A percentile compares a stretch with the other conserved stretches of the same genome.
These are phyloP conservation scores for Tetropium fuscum DNA, from an alignment of 2,888 invertebrate genomes.

Conservation along the genomic window DNA sequence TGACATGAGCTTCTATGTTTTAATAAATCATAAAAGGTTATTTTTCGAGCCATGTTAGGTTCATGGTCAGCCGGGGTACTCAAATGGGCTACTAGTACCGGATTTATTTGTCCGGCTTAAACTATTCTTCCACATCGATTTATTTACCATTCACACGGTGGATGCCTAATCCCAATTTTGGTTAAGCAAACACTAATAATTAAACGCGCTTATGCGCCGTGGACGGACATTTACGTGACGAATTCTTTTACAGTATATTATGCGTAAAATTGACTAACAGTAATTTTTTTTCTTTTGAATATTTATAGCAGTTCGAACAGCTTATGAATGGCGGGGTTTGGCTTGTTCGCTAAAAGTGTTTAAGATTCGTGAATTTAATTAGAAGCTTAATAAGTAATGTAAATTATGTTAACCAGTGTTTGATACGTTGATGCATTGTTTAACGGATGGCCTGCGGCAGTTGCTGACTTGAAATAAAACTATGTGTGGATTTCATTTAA, in stretches of 20 bases:
- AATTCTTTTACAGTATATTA: constrained; percentile 26
- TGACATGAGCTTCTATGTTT: constrained; percentile 15
- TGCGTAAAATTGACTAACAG: constrained; percentile 16
- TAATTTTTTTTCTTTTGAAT: constrained; percentile 4
- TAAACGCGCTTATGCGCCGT: constrained; percentile 23
- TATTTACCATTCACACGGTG: constrained; percentile 45
- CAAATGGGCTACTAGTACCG: constrained; percentile 13
- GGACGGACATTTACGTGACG: constrained; percentile 31
- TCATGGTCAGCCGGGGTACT: constrained; percentile 17
- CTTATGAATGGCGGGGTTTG: too few species aligned
- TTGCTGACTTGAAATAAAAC: too few species aligned
- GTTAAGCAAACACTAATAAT: constrained; percentile 36
- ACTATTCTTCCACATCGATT: constrained; percentile 33
- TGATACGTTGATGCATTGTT: too few species aligned
- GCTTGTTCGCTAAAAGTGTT: too few species aligned
- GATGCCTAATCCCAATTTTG: constrained; percentile 41
- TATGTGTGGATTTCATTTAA: too few species aligned
- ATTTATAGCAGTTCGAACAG: too few species aligned
- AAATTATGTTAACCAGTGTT: too few species aligned
- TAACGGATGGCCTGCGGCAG: too few species aligned
- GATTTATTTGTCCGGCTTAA: constrained; percentile 27
- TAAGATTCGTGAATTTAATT: too few species aligned
- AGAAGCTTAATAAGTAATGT: too few species aligned
- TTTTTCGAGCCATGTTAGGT: constrained; percentile 16
- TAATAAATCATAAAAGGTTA: constrained; percentile 17